These are phyloP conservation scores for Drosophila suzukii DNA, from an alignment of 1,140 invertebrate species.

Conservation along the genomic window DNA sequence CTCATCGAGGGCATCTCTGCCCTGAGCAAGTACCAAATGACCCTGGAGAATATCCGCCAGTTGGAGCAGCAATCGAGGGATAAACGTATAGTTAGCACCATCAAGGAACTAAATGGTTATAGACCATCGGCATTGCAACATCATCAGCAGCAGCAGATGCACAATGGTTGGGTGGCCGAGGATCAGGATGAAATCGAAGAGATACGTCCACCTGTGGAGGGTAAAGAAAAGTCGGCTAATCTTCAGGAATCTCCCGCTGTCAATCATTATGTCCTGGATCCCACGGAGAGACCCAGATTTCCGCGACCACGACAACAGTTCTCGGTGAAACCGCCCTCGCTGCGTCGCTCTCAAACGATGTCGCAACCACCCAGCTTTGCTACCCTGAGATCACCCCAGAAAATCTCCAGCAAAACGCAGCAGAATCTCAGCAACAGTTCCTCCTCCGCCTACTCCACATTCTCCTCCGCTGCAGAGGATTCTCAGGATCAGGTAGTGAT, in stretches of 20 bases:
- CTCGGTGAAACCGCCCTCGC: conserved; percentile 68
- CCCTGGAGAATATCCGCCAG: conserved; percentile 85
- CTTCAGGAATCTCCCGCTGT: conserved; percentile 14
- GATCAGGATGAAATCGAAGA: conserved; percentile 21
- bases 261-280: conserved; percentile 78
- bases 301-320: conserved; percentile 75
- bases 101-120: conserved; percentile 87
- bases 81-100: conserved; percentile 54
- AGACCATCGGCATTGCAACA: conserved; percentile 86
- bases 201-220: neutral
- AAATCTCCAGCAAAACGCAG: conserved; percentile 10
- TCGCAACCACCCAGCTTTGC: conserved; percentile 54
- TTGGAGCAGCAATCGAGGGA: conserved; percentile 64
- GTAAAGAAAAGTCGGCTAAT: neutral
- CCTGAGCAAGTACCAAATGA: conserved; percentile 87
- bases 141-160: conserved; percentile 85
- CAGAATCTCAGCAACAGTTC: conserved; percentile 34
- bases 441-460: conserved; percentile 55
- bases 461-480: conserved; percentile 40
- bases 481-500: conserved; percentile 53
- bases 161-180: conserved; percentile 86
- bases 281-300: conserved; percentile 57
- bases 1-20: conserved; percentile 86
- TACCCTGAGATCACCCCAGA: conserved; percentile 43
- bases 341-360: conserved; percentile 79